phyloP scores from a whole-genome alignment of 1,140 invertebrate species.

The Dermatophagoides farinae region DNA sequence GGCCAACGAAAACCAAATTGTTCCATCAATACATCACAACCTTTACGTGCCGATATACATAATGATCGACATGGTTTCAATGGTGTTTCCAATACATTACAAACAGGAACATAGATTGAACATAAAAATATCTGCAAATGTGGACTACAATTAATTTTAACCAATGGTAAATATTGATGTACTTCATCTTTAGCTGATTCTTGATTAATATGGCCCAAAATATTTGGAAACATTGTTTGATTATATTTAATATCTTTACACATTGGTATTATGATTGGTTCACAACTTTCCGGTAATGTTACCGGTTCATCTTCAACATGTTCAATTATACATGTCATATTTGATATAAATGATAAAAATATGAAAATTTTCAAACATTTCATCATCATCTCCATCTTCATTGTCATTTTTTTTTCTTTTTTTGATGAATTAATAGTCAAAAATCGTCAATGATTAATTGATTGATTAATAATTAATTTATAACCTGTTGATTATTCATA shows the following conservation, averaged over 20 bases:
- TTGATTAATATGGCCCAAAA: constrained; percentile 76
- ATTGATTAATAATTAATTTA: no score
- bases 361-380: no score
- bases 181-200: constrained; percentile 84
- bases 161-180: constrained; percentile 79
- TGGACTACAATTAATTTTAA: constrained; percentile 83
- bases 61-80: constrained; percentile 78
- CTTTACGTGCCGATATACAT: constrained; percentile 60
- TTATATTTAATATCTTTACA: constrained; percentile 86
- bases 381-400: no score
- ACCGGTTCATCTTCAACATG: no score
- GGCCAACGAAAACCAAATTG: constrained; percentile 89
- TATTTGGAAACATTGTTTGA: constrained; percentile 84
- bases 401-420: no score
- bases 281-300: constrained; percentile 52
- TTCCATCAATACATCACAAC: constrained; percentile 78
- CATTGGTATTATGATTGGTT: constrained; percentile 72
- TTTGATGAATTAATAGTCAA: no score
- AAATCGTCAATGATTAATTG: no score
- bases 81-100: constrained; percentile 68
- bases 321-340: no score
- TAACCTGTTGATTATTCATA: no score
- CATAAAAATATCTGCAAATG: constrained; percentile 90
- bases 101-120: constrained; percentile 83
- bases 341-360: no score